Conservation (phyloP, 2,888 invertebrate genomes). For the Leptinotarsa juncta region DNA sequence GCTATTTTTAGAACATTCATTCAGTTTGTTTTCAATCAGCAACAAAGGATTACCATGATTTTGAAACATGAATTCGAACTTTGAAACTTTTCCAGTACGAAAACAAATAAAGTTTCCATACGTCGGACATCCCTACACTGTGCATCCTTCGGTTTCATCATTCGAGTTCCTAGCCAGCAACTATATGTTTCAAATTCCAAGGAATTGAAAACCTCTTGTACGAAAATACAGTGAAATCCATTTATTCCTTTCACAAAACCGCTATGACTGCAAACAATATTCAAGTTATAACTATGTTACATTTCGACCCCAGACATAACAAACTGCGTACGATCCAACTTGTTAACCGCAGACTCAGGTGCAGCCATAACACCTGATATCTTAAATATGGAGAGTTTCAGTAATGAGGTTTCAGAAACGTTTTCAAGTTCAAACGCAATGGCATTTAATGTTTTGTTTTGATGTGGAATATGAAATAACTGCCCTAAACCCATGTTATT, state of each 20-base stretch:
- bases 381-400: conserved; percentile 11
- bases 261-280: conserved; percentile 1
- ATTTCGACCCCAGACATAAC: conserved; percentile 5
- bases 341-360: conserved; percentile 15
- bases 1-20: too few relatives aligned
- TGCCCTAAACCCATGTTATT: too few relatives aligned
- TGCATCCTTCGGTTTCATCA: not conserved
- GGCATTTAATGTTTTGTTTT: not conserved
- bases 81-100: too few relatives aligned
- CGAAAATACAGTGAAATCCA: not conserved
- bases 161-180: not conserved
- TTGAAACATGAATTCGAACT: too few relatives aligned
- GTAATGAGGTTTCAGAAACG: not conserved
- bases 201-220: not conserved
- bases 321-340: conserved; percentile 9
- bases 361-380: conserved; percentile 7
- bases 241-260: not conserved
- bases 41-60: too few relatives aligned
- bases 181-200: not conserved
- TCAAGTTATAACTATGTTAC: conserved; percentile 3
- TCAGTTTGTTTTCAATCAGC: too few relatives aligned
- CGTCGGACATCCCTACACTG: not conserved
- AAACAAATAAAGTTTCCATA: too few relatives aligned
- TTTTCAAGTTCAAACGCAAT: not conserved
- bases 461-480: too few relatives aligned